Evolutionary conservation across 2,797 vertebrate genomes (phyloP).

Genomic region (Phaenicophaeus curvirostris): DNA sequence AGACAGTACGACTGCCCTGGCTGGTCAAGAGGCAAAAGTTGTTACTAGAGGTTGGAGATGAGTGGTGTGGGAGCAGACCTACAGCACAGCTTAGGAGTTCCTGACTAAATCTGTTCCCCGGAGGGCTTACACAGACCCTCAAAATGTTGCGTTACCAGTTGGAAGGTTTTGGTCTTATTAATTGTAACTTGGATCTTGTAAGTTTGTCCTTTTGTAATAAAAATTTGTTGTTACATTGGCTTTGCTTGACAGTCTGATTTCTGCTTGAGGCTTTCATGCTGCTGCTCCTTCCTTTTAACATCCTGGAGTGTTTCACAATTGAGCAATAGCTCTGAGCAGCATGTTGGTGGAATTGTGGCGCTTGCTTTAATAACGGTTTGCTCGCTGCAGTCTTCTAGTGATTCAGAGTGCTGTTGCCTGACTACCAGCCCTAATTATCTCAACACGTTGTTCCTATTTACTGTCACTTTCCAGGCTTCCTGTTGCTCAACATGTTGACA

Average conservation of each 20-base stretch:
- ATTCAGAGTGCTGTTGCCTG: constrained; percentile 66
- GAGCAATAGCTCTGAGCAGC: constrained; percentile 54
- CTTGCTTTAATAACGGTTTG: constrained; percentile 42
- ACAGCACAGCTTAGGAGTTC: not conserved
- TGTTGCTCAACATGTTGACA: constrained; percentile 55
- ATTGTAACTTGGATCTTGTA: not conserved
- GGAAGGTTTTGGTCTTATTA: not conserved
- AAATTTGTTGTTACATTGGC: not conserved
- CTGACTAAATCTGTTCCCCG: not conserved
- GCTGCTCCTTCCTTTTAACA: constrained; percentile 30
- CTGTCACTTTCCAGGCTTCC: constrained; percentile 69
- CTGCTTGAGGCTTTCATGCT: constrained; percentile 38
- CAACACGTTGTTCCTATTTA: constrained; percentile 69
- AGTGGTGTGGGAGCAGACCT: not conserved
- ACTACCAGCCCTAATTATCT: constrained; percentile 67
- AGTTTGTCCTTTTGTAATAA: constrained; percentile 1
- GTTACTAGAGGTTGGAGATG: not conserved
- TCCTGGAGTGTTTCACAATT: constrained; percentile 42
- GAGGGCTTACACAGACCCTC: not conserved
- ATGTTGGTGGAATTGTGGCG: constrained; percentile 22
- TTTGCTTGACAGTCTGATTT: constrained; percentile 6
- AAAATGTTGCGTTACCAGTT: not conserved
- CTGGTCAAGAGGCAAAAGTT: not conserved
- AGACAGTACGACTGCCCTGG: not conserved
- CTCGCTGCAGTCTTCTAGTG: constrained; percentile 20